These are phyloP conservation scores for Suricata suricatta DNA, from an alignment of 2,113 vertebrate species.

Conservation along the genomic window DNA sequence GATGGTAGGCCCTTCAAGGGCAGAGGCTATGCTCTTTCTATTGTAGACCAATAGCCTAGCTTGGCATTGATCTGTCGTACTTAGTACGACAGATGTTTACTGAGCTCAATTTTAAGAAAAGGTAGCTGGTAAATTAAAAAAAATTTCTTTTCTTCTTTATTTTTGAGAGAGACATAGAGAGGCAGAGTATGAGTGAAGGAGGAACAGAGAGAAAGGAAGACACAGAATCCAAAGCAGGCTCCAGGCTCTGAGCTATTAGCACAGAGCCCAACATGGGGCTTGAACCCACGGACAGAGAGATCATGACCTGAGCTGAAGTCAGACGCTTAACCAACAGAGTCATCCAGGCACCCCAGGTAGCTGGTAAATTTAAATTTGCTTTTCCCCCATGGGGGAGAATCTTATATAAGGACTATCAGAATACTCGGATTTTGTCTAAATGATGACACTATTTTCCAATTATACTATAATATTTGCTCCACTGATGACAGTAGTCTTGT, in stretches of 20 bases:
- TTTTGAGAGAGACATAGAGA: neutral
- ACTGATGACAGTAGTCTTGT: neutral
- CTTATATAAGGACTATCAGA: neutral
- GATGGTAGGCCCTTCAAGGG: neutral
- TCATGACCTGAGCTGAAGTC: neutral
- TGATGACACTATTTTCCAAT: neutral
- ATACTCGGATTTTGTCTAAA: neutral
- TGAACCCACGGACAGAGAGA: neutral
- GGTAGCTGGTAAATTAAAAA: too few species aligned
- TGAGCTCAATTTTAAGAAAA: neutral
- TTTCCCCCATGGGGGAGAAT: neutral
- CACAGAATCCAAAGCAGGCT: neutral
- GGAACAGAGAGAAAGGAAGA: neutral
- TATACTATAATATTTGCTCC: neutral
- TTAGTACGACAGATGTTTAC: neutral
- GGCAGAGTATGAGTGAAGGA: neutral
- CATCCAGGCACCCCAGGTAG: neutral
- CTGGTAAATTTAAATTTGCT: neutral
- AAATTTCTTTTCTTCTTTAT: neutral
- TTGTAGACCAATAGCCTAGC: neutral
- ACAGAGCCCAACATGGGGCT: neutral
- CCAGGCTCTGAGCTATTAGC: neutral
- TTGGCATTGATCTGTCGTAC: neutral
- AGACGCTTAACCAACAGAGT: neutral
- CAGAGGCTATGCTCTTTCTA: neutral